phyloP scores from a whole-genome alignment of 2,113 vertebrate genomes.

The Albula goreensis region DNA sequence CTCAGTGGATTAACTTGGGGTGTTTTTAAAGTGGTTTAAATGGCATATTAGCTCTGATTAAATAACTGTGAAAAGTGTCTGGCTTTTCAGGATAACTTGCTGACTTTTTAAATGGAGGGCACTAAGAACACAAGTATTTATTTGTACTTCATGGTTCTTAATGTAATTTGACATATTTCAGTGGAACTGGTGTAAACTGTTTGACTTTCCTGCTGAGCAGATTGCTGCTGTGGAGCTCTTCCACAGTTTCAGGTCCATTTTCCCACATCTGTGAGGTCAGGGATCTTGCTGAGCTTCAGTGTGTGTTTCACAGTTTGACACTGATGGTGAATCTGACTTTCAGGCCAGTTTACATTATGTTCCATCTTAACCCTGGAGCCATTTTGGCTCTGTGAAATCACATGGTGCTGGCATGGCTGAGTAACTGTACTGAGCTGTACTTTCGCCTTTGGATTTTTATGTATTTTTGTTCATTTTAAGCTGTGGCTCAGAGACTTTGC shows the following conservation, averaged over 20 bases:
- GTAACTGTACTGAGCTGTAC: not conserved
- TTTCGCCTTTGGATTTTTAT: not conserved
- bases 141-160: not conserved
- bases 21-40: not conserved
- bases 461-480: not conserved
- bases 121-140: not conserved
- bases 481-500: not conserved
- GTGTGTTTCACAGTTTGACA: not conserved
- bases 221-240: not conserved
- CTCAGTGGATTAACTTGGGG: not conserved
- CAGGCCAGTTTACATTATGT: not conserved
- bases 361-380: not conserved
- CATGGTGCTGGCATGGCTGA: not conserved
- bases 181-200: not conserved
- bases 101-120: not conserved
- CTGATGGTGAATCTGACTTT: not conserved
- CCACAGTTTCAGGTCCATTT: not conserved
- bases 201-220: constrained; percentile 1
- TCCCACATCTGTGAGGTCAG: constrained; percentile 2
- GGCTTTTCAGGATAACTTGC: not conserved
- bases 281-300: not conserved
- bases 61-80: not conserved
- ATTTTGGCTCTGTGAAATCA: not conserved
- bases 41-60: not conserved
- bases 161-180: not conserved